These are phyloP conservation scores for Platycheirus albimanus DNA, from an alignment of 2,888 invertebrate genomes.

Conservation along the genomic window DNA sequence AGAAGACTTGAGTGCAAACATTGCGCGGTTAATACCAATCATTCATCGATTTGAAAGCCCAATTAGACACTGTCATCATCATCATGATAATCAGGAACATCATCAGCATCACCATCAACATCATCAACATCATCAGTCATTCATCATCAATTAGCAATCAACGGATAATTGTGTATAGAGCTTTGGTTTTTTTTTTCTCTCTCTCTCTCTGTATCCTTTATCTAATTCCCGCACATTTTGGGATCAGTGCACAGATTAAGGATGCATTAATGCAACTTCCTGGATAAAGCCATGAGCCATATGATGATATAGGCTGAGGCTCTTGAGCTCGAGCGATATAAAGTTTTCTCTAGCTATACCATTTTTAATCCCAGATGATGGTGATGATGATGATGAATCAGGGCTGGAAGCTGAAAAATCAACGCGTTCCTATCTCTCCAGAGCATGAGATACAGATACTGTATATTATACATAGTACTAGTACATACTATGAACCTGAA, in stretches of 20 bases:
- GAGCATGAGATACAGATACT: background rate
- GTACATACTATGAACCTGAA: too few relatives aligned
- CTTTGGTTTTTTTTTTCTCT: background rate
- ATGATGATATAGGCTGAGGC: too few relatives aligned
- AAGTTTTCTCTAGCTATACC: background rate
- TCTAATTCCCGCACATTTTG: constrained; percentile 26
- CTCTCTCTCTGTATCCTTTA: too few relatives aligned
- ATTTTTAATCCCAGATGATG: constrained; percentile 58
- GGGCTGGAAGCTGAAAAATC: constrained; percentile 39
- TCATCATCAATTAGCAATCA: constrained; percentile 72
- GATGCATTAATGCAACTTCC: constrained; percentile 66
- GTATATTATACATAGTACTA: too few relatives aligned
- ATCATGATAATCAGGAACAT: constrained; percentile 35
- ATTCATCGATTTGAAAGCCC: constrained; percentile 69
- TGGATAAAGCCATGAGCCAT: constrained; percentile 55
- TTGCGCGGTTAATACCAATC: constrained; percentile 55
- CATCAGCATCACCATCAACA: constrained; percentile 40
- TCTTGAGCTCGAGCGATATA: constrained; percentile 8
- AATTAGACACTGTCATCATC: constrained; percentile 70
- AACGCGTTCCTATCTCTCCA: constrained; percentile 45
- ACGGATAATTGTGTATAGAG: constrained; percentile 54
- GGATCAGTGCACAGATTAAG: constrained; percentile 49
- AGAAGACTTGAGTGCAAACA: constrained; percentile 41
- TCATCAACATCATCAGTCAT: constrained; percentile 60
- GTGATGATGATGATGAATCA: constrained; percentile 70